phyloP scores from a whole-genome alignment of 2,113 vertebrate genomes.

The Pteruthius melanotis region DNA sequence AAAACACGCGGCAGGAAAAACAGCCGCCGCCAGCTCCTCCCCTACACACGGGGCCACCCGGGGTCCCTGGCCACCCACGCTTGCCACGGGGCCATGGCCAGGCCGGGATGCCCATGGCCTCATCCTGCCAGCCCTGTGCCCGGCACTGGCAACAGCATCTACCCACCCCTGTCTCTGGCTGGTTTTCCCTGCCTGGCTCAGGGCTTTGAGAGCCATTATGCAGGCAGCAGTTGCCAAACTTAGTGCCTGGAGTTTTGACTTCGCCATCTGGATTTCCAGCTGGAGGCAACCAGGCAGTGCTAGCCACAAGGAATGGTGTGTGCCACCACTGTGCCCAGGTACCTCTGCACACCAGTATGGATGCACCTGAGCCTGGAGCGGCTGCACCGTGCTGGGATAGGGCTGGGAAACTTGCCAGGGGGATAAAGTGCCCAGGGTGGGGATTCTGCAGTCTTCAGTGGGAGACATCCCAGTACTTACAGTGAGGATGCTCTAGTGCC shows the following conservation, averaged over 20 bases:
- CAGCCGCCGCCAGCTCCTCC: conserved; percentile 73
- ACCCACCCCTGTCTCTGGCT: rapidly evolving
- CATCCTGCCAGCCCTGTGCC: rapidly evolving
- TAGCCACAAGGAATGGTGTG: rapidly evolving
- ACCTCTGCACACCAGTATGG: rapidly evolving
- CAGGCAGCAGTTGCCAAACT: not conserved
- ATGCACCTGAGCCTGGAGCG: rapidly evolving
- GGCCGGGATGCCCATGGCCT: not conserved
- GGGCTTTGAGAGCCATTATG: not conserved
- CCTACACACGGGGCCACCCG: not conserved
- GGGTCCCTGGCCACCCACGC: conserved; percentile 18
- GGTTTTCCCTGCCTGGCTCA: not conserved
- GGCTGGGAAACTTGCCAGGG: not conserved
- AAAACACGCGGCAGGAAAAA: conserved; percentile 79
- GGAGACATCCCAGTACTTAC: no score
- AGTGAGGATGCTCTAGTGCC: not conserved
- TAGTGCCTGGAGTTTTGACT: not conserved
- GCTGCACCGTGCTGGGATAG: rapidly evolving
- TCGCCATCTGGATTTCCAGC: not conserved
- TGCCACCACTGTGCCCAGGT: not conserved
- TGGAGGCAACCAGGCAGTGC: not conserved
- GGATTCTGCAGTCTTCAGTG: not conserved
- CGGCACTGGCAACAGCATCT: not conserved
- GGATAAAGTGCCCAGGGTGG: not conserved
- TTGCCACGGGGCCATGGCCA: not conserved